Base-by-base conservation (phyloP, 2,888 invertebrate genomes). In the Stenolophus ochropezus region DNA sequence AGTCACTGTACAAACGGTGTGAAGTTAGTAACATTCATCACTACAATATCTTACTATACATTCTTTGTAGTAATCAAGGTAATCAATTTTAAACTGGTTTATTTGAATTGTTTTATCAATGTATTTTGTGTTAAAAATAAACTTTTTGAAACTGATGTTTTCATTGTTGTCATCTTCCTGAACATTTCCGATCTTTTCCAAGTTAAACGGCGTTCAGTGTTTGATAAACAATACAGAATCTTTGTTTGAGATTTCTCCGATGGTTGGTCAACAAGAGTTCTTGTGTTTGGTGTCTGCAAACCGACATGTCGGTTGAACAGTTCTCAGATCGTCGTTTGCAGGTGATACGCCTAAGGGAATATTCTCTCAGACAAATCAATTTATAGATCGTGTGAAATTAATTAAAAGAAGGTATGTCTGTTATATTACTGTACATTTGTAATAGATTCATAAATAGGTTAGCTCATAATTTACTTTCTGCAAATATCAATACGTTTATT, bases 171-270 rank as follows among this genome's bases (percentile, higher is more conserved):
- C 6, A 42, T 42, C 33, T 1, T 42, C 33, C 33, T 42, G 6
- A 11, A 42, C 33, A 42, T 42, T 8, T 42, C 33, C 33, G 6
- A 42, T 42, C 33, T 42, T 42, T 42, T 42, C 33, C 33, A 42
- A 4, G 33, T 42, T 42, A 42, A 42, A 42, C 42, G 18, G 71
- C 6, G 42, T 47, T 42, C 42, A 47, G 16, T 77, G 58, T 77
- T 77, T 77, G 76, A 77, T 77, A 77, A 77, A 77, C 58, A 77
- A 77, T 56, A 76, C 27, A 33, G 8, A n/a, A 25, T 77, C 58
- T 77, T 56, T 77, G 76, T 77, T 75, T 75, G 23, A 58, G 58
- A 33, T 77, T 77, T 77, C 33, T 77, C 47, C 33, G 33, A 42
- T 42, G 33, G 8, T 42, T 8, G 33, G 33, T 42, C 33, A 42